A percentile compares a stretch with the other conserved stretches of the same genome.
Evolutionary conservation across 2,113 vertebrate genomes (phyloP).

Genomic region (Balaenoptera acutorostrata): DNA sequence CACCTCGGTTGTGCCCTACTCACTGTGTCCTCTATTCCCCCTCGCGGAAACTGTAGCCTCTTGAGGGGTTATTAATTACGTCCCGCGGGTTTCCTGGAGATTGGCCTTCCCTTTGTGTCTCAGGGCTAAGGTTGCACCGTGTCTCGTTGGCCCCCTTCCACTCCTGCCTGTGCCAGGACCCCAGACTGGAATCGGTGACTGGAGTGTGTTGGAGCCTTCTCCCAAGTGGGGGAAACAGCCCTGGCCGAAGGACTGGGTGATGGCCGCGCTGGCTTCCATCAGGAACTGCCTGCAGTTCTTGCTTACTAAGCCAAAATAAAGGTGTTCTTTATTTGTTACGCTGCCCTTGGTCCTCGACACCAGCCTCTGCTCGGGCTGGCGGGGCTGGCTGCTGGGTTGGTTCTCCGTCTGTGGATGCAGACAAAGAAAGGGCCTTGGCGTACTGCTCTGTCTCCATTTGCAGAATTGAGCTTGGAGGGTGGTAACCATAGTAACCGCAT

Average conservation of each 20-base stretch:
- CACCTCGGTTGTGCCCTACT: neutral
- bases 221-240: neutral
- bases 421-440: neutral
- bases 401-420: neutral
- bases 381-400: neutral
- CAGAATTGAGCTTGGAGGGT: neutral
- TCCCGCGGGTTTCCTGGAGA: neutral
- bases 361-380: neutral
- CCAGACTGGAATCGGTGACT: neutral
- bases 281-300: neutral
- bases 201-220: neutral
- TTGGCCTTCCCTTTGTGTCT: neutral
- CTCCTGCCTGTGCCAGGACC: neutral
- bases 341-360: neutral
- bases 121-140: neutral
- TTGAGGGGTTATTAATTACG: neutral
- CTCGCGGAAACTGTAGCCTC: neutral
- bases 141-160: neutral
- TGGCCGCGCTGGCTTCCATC: neutral
- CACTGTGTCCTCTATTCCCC: neutral
- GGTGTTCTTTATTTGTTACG: neutral
- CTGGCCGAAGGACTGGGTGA: neutral
- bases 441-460: neutral
- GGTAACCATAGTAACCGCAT: constrained; percentile 23
- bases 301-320: neutral